Evolutionary conservation across 2,113 vertebrate species (phyloP).

Genomic region (Toxotes chatareus): DNA sequence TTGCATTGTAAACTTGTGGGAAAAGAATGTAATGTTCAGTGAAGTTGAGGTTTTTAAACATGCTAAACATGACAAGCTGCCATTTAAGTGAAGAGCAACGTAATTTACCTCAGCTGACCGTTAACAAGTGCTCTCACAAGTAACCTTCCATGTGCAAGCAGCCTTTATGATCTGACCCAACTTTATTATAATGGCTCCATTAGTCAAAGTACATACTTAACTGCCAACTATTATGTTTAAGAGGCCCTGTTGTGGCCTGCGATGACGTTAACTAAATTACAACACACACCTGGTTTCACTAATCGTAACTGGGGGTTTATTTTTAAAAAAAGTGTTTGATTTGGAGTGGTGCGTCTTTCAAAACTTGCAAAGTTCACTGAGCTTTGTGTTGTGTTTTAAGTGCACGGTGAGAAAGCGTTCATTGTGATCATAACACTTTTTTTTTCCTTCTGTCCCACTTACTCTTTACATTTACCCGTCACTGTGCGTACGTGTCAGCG

Average conservation of each 20-base stretch:
- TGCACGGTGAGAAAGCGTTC: not conserved
- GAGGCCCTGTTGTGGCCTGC: conserved; percentile 54
- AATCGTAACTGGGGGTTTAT: not conserved
- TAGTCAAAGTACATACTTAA: conserved; percentile 60
- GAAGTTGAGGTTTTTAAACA: not conserved
- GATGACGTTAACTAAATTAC: conserved; percentile 31
- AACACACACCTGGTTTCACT: conserved; percentile 34
- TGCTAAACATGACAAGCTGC: conserved; percentile 7
- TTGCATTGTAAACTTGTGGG: not conserved
- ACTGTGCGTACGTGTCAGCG: not conserved
- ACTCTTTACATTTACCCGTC: not conserved
- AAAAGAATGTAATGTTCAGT: conserved; percentile 4
- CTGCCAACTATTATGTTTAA: conserved; percentile 68
- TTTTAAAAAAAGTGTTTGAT: conserved; percentile 5
- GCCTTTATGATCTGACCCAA: conserved; percentile 44
- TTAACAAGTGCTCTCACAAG: conserved; percentile 29
- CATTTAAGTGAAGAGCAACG: conserved; percentile 45
- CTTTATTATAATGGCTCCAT: conserved; percentile 53
- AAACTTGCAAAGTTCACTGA: not conserved
- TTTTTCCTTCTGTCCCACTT: not conserved
- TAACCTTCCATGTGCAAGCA: conserved; percentile 35
- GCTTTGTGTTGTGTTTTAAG: not conserved
- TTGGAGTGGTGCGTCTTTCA: not conserved
- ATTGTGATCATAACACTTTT: not conserved
- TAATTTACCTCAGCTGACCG: conserved; percentile 31